Evolutionary conservation across 2,888 invertebrate genomes (phyloP).

Genomic region (Agrotis ipsilon): DNA sequence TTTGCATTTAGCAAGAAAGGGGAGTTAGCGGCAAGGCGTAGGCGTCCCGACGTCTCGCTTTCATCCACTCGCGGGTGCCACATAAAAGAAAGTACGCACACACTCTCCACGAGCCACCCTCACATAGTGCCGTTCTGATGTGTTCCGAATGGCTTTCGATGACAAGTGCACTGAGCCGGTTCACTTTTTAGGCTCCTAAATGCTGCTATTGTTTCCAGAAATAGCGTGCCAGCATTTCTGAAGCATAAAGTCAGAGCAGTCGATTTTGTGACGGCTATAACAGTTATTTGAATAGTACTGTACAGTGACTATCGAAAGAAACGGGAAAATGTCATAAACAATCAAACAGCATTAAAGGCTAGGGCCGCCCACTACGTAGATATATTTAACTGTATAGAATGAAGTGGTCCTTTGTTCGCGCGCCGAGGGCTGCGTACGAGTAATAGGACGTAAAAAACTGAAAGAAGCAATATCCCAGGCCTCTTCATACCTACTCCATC

Average conservation of each 20-base stretch:
- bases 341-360: slow-evolving; percentile 73
- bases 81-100: slow-evolving; percentile 84
- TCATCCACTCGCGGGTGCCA: slow-evolving; percentile 86
- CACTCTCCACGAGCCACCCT: slow-evolving; percentile 70
- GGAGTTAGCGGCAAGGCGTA: slow-evolving; percentile 82
- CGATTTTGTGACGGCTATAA: slow-evolving; percentile 43
- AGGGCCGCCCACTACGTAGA: slow-evolving; percentile 57
- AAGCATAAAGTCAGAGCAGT: slow-evolving; percentile 66
- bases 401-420: slow-evolving; percentile 80
- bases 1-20: slow-evolving; percentile 87
- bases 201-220: slow-evolving; percentile 86
- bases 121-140: slow-evolving; percentile 81
- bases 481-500: slow-evolving; percentile 76
- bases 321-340: slow-evolving; percentile 68
- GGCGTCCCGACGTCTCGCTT: slow-evolving; percentile 85
- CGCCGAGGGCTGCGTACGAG: slow-evolving; percentile 74
- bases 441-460: slow-evolving; percentile 77
- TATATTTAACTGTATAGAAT: slow-evolving; percentile 74
- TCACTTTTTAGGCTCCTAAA: slow-evolving; percentile 87
- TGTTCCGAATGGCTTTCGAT: slow-evolving; percentile 89
- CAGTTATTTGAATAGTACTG: slow-evolving; percentile 48
- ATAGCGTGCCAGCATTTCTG: slow-evolving; percentile 74
- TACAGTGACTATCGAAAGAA: slow-evolving; percentile 37
- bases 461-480: slow-evolving; percentile 79
- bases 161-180: slow-evolving; percentile 86